Conservation (phyloP, 1,140 invertebrate species). For the Lamellibrachia luymesi region DNA sequence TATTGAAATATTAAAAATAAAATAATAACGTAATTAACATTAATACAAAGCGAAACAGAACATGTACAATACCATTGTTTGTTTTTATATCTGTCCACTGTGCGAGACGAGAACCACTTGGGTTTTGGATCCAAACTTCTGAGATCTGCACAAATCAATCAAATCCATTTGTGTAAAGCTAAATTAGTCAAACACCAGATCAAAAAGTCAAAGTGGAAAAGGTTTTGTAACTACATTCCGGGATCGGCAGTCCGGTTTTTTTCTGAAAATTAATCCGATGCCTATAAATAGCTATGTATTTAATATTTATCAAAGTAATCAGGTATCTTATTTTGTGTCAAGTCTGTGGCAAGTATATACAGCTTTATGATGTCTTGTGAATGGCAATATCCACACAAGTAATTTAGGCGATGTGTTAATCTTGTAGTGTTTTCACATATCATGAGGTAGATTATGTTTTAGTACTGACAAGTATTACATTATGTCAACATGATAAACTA, state of each 20-base stretch:
- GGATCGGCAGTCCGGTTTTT: background rate
- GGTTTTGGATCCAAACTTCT: conserved; percentile 65
- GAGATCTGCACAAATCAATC: conserved; percentile 57
- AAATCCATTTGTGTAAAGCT: background rate
- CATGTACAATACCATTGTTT: conserved; percentile 50
- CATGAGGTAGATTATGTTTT: background rate
- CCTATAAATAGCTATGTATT: background rate
- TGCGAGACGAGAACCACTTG: conserved; percentile 61
- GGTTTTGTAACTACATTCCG: background rate
- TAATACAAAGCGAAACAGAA: background rate
- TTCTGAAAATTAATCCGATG: background rate
- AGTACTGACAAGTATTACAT: background rate
- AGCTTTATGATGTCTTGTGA: background rate
- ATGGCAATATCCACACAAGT: background rate
- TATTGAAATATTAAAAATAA: too few relatives aligned
- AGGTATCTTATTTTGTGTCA: background rate
- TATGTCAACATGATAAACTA: background rate
- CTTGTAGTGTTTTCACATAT: background rate
- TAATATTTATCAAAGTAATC: background rate
- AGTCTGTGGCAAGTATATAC: background rate
- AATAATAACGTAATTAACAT: background rate
- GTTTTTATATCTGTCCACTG: conserved; percentile 64
- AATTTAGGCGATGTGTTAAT: background rate
- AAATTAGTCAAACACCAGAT: background rate
- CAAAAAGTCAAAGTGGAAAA: background rate